Base-by-base conservation (phyloP, 2,113 vertebrate genomes). In the Emberiza fucata region DNA sequence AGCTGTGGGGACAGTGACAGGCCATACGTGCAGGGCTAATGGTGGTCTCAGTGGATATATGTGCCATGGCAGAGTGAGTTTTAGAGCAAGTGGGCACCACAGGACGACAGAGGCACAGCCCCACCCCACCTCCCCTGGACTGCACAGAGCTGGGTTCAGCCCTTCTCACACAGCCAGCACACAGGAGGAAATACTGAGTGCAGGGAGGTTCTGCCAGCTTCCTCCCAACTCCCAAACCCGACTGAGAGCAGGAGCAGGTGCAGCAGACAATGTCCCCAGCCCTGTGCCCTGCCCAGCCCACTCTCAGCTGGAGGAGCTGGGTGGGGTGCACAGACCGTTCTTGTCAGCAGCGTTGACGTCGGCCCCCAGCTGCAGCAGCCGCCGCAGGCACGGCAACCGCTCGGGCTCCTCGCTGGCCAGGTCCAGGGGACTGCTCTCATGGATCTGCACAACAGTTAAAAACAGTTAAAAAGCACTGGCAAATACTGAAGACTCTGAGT, bases 341-440 rank as follows among this genome's bases (percentile, higher is more conserved):
- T 98, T 99, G 94, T 99, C 99, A 1, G 97, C 98, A 0, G 99
- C 98, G 0, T 99, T 99, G 76, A 99, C 98, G 0, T 99, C 78
- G 0, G 99, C 99, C 2, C 99, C 99, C 9, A 99, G 96, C 27
- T 99, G 98, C 69, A 99, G 97, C 82, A 99, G 98, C 16, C 98
- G 94, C 90, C 90, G 98, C 86, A 99, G 97, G 88, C 99, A 99
- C 1, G 98, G 97, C 77, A 99, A 86, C 56, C 99, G 97, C 82
- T 99, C 99, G 0, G 98, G 98, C 91, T 99, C 99, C 96, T 99
- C 99, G 0, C 99, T 98, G 85, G 99, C 98, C 76, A 99, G 98
- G 84, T 99, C 99, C n/a, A 99, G 86, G 31, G 99, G 99, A 48
- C 99, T 99, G 97, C 99, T 99, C 96, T 99, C 98, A 1, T 99